Conservation (phyloP, 37 sponge, comb jelly and placozoan genomes). For the Crambe crambe region DNA sequence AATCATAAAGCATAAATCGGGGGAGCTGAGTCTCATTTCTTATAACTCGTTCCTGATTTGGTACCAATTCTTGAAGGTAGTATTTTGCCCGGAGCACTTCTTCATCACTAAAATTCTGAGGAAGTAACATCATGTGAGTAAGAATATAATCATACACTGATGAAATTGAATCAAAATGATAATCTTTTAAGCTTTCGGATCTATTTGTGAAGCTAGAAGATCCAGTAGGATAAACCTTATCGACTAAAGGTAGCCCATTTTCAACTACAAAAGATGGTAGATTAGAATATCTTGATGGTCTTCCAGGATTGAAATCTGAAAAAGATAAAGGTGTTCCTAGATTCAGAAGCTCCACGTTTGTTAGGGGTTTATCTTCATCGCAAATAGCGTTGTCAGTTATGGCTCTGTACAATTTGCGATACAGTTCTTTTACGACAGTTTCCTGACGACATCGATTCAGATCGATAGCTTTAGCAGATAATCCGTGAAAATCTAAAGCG, state of each 20-base stretch:
- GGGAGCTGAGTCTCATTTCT: not conserved
- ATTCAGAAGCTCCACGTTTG: not conserved
- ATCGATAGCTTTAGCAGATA: not conserved
- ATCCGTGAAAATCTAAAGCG: not conserved
- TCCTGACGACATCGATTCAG: not conserved
- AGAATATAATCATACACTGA: conserved; percentile 3
- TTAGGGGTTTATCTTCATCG: not conserved
- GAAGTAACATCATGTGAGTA: conserved; percentile 19
- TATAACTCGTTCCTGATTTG: conserved; percentile 17
- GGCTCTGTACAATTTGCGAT: not conserved
- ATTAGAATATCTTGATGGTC: not conserved
- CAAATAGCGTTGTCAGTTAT: not conserved
- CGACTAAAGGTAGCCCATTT: conserved; percentile 19
- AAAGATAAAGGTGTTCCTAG: not conserved
- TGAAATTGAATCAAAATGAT: conserved; percentile 6
- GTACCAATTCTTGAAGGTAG: conserved; percentile 26
- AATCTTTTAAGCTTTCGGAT: not conserved
- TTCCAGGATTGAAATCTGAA: conserved; percentile 27
- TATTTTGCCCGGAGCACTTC: conserved; percentile 16
- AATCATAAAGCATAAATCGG: conserved; percentile 21
- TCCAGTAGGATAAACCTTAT: conserved; percentile 19
- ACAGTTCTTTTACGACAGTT: conserved; percentile 2
- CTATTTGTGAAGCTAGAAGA: not conserved
- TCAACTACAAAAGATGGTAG: conserved; percentile 9
- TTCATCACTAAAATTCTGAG: conserved; percentile 5